Evolutionary conservation across 2,888 invertebrate species (phyloP).

Genomic region (Matsumyia berberina): DNA sequence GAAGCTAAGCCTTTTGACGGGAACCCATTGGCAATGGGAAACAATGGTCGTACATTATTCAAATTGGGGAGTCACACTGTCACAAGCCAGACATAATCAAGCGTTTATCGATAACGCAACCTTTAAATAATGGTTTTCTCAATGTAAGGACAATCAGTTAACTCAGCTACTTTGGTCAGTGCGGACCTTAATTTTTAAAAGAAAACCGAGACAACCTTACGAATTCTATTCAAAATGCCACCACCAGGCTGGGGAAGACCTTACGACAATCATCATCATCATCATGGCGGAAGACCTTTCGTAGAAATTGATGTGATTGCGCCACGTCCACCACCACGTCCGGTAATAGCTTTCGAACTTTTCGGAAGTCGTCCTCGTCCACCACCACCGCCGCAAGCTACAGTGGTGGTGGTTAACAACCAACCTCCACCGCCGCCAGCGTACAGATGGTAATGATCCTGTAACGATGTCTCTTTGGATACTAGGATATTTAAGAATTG

Average conservation of each 20-base stretch:
- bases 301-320: conserved; percentile 57
- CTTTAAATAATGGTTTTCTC: conserved; percentile 7
- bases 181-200: conserved; percentile 1
- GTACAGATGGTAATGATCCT: conserved; percentile 35
- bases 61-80: conserved; percentile 24
- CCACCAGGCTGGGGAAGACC: conserved; percentile 65
- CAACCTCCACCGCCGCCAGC: conserved; percentile 26
- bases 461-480: neutral
- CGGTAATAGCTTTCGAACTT: conserved; percentile 41
- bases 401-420: conserved; percentile 44
- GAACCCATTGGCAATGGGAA: neutral
- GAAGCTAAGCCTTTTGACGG: conserved; percentile 22
- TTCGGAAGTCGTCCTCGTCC: conserved; percentile 59
- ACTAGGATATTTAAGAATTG: neutral
- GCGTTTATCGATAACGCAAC: neutral
- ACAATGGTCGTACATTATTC: neutral
- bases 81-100: neutral
- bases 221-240: conserved; percentile 36
- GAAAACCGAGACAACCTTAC: neutral
- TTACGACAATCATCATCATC: conserved; percentile 38
- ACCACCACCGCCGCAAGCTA: conserved; percentile 51
- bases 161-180: neutral
- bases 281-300: conserved; percentile 38
- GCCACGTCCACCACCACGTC: conserved; percentile 33
- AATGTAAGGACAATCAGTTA: neutral